Evolutionary conservation across 2,888 invertebrate genomes (phyloP), one percentile per base, ranked within the genome.

Genomic region (Drosophila eohydei): DNA sequence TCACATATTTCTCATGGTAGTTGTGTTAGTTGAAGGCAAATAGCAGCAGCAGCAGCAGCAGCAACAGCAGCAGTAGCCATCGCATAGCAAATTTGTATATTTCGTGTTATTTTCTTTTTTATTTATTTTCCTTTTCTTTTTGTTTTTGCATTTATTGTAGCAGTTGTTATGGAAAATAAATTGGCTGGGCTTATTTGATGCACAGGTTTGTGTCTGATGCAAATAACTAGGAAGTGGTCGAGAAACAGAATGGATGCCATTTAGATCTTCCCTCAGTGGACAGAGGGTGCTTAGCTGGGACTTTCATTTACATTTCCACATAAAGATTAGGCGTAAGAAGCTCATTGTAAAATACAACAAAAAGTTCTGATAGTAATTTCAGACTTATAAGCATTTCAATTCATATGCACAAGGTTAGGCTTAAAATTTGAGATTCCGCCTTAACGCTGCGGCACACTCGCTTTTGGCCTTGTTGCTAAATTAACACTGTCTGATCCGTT

Each of bases 81-180:
- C 77, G 64, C 68, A 59, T 51, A 71, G 60, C 76, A 75, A 71
- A 75, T 75, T 75, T 75, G 76, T 67, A 40, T 67, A 60, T 68
- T 51, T 73, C 32, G 8, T 46, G 52, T 52, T 51, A 26, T 51
- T 14, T 36, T 16, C 43, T 43, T 50, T 11, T 48, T 44, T 40
- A 44, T 32, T 41, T 41, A 16, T 44, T 21, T 34, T 21, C 21
- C 21, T 21, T 8, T 38, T 56, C 36, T 28, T 14, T 16, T 52
- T 51, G 41, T 16, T 38, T 41, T 34, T 43, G 40, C 40, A 51
- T 46, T 60, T 6, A 40, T 63, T 46, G 50, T 41, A 57, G 51
- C 71, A 65, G 81, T 83, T 82, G 81, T 83, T 79, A 83, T 81
- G 81, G 81, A 79, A 83, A 83, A 83, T 82, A 82, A 82, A 82